A percentile compares a stretch with the other conserved stretches of the same genome.
Evolutionary conservation across 2,888 invertebrate species (phyloP).

Genomic region (Plebejus melissa): DNA sequence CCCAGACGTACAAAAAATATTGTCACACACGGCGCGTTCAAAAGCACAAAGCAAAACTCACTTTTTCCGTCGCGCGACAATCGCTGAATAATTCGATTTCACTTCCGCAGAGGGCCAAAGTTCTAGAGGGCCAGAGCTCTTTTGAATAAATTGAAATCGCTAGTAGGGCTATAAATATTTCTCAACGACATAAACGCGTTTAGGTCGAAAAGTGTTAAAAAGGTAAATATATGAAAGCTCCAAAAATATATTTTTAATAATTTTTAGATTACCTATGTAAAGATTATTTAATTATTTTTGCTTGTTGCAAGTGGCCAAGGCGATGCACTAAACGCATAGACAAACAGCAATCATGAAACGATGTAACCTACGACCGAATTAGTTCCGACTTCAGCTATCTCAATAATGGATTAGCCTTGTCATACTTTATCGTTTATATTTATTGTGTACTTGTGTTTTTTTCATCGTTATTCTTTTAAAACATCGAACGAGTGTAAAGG

Average conservation of each 20-base stretch:
- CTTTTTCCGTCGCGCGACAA: slow-evolving; percentile 6
- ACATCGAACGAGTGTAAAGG: slow-evolving; percentile 19
- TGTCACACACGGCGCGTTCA: slow-evolving; percentile 18
- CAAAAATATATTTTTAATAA: background rate
- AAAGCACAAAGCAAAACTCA: slow-evolving; percentile 18
- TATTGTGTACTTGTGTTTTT: slow-evolving; percentile 12
- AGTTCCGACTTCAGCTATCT: slow-evolving; percentile 20
- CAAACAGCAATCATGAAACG: background rate
- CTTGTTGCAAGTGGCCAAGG: background rate
- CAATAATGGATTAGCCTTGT: slow-evolving; percentile 22
- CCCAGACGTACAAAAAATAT: slow-evolving; percentile 17
- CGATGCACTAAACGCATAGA: background rate
- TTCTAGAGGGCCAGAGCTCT: background rate
- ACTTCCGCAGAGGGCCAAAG: slow-evolving; percentile 1
- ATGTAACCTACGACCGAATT: slow-evolving; percentile 1
- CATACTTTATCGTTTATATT: slow-evolving; percentile 28
- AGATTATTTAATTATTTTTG: background rate
- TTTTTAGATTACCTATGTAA: background rate
- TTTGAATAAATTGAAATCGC: background rate
- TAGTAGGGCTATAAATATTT: background rate
- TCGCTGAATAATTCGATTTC: slow-evolving; percentile 13
- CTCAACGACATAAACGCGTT: background rate
- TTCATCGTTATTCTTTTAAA: background rate
- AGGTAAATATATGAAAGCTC: too few relatives aligned
- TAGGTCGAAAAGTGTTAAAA: too few relatives aligned